A percentile compares a stretch with the other conserved stretches of the same genome.
phyloP scores from a whole-genome alignment of 2,888 invertebrate genomes.

The Osedax fenrisi region DNA sequence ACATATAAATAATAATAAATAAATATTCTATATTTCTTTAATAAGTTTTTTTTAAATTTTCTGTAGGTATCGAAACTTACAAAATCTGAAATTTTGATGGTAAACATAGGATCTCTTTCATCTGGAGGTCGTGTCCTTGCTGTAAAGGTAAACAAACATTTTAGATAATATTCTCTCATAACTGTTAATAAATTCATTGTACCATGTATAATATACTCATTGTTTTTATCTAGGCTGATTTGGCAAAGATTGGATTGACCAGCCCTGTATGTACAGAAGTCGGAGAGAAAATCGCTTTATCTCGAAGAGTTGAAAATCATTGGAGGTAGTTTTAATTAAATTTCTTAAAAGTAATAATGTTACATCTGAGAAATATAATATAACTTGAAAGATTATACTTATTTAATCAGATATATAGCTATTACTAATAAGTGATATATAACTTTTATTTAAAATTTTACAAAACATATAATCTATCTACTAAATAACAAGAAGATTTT shows the following conservation, averaged over 20 bases:
- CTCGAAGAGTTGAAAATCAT: conserved; percentile 94
- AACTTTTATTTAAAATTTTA: background rate
- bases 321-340: too few relatives aligned
- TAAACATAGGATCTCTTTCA: conserved; percentile 95
- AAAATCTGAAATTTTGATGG: conserved; percentile 79
- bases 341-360: background rate
- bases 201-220: too few relatives aligned
- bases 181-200: too few relatives aligned
- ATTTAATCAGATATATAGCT: background rate
- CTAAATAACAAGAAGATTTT: too few relatives aligned
- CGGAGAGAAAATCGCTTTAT: conserved; percentile 96
- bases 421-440: background rate
- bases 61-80: conserved; percentile 72
- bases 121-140: conserved; percentile 90
- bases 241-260: conserved; percentile 88
- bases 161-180: too few relatives aligned
- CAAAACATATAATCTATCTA: background rate
- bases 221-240: too few relatives aligned
- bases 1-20: background rate
- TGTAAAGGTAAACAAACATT: too few relatives aligned
- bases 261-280: conserved; percentile 97
- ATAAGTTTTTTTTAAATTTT: background rate
- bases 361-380: too few relatives aligned
- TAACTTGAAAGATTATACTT: background rate
- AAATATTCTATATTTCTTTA: conserved; percentile 6